Percentiles rank a stretch among this genome's conserved stretches.
Conservation (phyloP, 2,888 invertebrate genomes). For the Leptopilina syphax region DNA sequence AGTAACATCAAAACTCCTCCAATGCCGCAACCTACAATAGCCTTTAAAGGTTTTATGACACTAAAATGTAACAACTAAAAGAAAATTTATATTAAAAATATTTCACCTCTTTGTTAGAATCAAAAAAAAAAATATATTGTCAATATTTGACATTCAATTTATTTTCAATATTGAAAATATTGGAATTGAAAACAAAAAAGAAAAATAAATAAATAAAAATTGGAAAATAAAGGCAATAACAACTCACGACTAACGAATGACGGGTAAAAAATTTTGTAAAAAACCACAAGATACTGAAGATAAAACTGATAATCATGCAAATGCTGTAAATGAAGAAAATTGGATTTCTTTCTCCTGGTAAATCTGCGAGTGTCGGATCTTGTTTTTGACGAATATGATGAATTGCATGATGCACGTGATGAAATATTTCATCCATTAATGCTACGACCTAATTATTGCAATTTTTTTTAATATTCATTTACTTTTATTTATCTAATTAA, state of each 20-base stretch:
- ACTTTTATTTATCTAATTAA: too few species aligned
- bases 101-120: background rate
- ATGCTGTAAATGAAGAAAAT: conserved; percentile 66
- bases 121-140: conserved; percentile 13
- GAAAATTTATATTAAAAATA: background rate
- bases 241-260: conserved; percentile 51
- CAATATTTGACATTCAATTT: conserved; percentile 12
- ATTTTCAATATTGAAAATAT: background rate
- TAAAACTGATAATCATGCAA: conserved; percentile 61
- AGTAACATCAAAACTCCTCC: conserved; percentile 63
- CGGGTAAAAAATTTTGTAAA: conserved; percentile 46
- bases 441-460: conserved; percentile 52
- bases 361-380: conserved; percentile 57
- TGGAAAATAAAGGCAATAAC: background rate
- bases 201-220: background rate
- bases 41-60: conserved; percentile 57
- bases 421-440: conserved; percentile 62
- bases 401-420: conserved; percentile 65
- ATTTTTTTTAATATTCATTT: background rate
- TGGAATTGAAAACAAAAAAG: background rate
- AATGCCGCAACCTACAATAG: conserved; percentile 59
- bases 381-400: conserved; percentile 51
- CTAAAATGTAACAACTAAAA: conserved; percentile 26
- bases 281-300: conserved; percentile 51
- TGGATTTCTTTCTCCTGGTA: conserved; percentile 68